Percentiles rank a stretch among this genome's conserved stretches.
Evolutionary conservation across 2,888 invertebrate species (phyloP).

Genomic region (Epirrhoe alternata): DNA sequence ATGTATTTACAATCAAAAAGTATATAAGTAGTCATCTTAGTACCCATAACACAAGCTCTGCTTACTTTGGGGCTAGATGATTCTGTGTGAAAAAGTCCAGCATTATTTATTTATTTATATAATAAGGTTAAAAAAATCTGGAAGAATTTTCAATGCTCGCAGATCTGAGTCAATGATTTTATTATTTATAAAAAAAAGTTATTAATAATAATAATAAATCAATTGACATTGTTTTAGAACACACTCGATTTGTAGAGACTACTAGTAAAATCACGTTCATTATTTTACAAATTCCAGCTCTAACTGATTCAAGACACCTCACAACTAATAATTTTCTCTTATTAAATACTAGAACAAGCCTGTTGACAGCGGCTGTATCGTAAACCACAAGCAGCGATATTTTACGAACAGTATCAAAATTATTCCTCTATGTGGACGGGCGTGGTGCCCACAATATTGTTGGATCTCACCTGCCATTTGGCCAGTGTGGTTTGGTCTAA

Average conservation of each 20-base stretch:
- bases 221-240: background rate
- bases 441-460: constrained; percentile 76
- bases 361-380: constrained; percentile 63
- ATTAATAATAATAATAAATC: no score
- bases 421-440: constrained; percentile 78
- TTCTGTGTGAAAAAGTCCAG: no score
- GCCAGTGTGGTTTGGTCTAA: constrained; percentile 48
- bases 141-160: no score
- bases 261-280: background rate
- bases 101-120: no score
- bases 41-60: no score
- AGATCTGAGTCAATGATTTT: no score
- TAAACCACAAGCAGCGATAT: constrained; percentile 62
- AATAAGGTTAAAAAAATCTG: no score
- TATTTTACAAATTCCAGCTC: constrained; percentile 1
- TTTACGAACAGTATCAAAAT: constrained; percentile 70
- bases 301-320: constrained; percentile 22
- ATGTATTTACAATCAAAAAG: no score
- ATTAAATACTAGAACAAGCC: constrained; percentile 47
- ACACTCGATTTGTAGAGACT: background rate
- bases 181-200: no score
- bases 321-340: constrained; percentile 37
- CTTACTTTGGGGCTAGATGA: no score
- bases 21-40: no score
- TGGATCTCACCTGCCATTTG: constrained; percentile 78